Evolutionary conservation across 1,140 invertebrate genomes (phyloP).

Genomic region (Meloidogyne hapla): DNA sequence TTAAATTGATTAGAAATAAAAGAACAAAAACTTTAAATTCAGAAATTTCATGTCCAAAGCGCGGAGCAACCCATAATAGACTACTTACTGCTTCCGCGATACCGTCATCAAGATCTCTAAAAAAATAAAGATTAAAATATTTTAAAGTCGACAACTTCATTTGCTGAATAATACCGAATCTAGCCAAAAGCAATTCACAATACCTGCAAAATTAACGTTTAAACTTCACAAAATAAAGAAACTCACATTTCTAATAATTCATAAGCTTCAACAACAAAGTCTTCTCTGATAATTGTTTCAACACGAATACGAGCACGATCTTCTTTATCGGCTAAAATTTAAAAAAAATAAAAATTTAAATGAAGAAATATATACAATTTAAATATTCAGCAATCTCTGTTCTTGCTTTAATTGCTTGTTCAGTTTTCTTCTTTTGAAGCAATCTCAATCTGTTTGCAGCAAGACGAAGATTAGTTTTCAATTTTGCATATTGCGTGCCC

Average conservation of each 20-base stretch:
- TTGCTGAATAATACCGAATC: slow-evolving; percentile 93
- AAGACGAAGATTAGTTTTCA: slow-evolving; percentile 91
- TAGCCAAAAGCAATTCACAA: slow-evolving; percentile 91
- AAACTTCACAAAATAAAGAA: slow-evolving; percentile 63
- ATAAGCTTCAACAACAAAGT: slow-evolving; percentile 98
- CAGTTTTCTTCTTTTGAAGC: slow-evolving; percentile 95
- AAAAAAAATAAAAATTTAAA: neutral
- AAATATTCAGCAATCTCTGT: slow-evolving; percentile 98
- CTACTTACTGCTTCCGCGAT: slow-evolving; percentile 91
- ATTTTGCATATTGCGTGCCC: slow-evolving; percentile 76
- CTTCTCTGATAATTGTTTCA: slow-evolving; percentile 96
- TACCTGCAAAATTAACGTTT: slow-evolving; percentile 16
- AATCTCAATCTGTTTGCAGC: slow-evolving; percentile 89
- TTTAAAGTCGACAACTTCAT: slow-evolving; percentile 78
- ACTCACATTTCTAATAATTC: slow-evolving; percentile 92
- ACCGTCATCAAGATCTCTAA: slow-evolving; percentile 84
- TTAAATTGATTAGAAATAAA: neutral
- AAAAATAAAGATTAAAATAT: slow-evolving; percentile 25
- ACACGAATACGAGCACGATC: slow-evolving; percentile 91
- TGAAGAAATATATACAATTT: slow-evolving; percentile 62
- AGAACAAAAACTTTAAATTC: slow-evolving; percentile 64
- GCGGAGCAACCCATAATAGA: slow-evolving; percentile 90
- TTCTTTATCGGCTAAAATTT: slow-evolving; percentile 74
- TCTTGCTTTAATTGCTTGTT: slow-evolving; percentile 87
- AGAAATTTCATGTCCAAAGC: slow-evolving; percentile 68